Evolutionary conservation across 1,140 invertebrate genomes (phyloP), one percentile per base, ranked within the genome.

Genomic region (Gonioctena quinquepunctata): DNA sequence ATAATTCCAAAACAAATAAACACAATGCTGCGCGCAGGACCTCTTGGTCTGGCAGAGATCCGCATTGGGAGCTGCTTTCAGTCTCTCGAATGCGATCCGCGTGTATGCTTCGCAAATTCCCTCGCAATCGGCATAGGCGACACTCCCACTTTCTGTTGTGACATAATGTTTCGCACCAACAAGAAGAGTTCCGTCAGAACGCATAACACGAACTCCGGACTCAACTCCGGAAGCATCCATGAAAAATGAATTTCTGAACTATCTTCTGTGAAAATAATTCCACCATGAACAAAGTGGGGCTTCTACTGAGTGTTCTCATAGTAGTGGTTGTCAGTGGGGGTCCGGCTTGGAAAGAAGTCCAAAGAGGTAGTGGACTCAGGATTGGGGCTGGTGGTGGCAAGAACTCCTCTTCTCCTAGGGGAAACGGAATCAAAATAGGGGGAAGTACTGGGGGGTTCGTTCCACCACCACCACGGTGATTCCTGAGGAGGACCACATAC

Each of bases 251-350:
- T 22, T 54, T 54, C 50, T 22, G 18, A 54, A 54, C 18, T n/a
- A 18, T 54, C n/a, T 8, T 18, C 2, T 16, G 50, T 21, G 16
- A 18, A 21, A 22, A 1, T 18, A 54, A 21, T 18, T 21, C 18
- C 50, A 22, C 19, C 5, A 80, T 80, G 79, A 69, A 73, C 60
- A 68, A 69, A 21, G 73, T 76, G 52, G 77, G 79, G 65, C 75
- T 79, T 62, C 71, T 81, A 48, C 68, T 76, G 25, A 74, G 68
- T 79, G 82, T 73, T 61, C 83, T 76, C 65, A 79, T 79, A 76
- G 83, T 73, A 78, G 80, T 71, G 78, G 86, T 74, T 74, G 84
- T 72, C 57, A 84, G 79, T 80, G 86, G 69, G 76, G 85, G 69
- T 7, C 80, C 80, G 3, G 78, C 82, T 27, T 83, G 82, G 82